Evolutionary conservation across 2,888 invertebrate genomes (phyloP), one percentile per base, ranked within the genome.

Genomic region (Cheiracanthium punctorium): DNA sequence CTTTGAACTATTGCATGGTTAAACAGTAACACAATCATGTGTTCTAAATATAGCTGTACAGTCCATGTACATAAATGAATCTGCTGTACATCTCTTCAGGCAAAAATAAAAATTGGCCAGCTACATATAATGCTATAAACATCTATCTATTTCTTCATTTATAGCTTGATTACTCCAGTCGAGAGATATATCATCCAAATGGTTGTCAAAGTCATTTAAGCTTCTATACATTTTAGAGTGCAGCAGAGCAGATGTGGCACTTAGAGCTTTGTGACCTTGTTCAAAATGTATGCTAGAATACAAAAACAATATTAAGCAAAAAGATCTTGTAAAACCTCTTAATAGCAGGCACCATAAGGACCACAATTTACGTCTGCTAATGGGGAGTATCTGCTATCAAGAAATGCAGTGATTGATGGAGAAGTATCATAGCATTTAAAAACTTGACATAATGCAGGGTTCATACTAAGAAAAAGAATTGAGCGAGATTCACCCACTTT

Each of bases 121-220:
- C 17, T 48, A 58, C 17, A 24, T 17, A 20, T 7, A 58, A 58
- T 80, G 69, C 75, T 82, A 87, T 76, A 87, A 82, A 58, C 88
- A 88, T 10, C 75, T 52, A 20, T 80, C 93, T 90, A 95, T 94
- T 89, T 93, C 92, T 89, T 94, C 92, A 91, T 95, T 95, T 67
- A 95, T 92, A 81, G 93, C 93, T 5, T 92, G 91, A 92, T 99
- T 99, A 90, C 94, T 95, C 97, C 98, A 99, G 92, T 98, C 98
- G 88, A 95, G 93, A 28, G 94, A 93, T 48, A 97, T 94, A 91
- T 98, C 95, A 92, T 99, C 98, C 88, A 99, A 93, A 92, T 98
- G 98, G 92, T 98, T 98, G 93, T 99, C 99, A 91, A 98, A 99
- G 92, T 99, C 99, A 14, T 96, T 93, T n/a, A 99, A 92, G 90